Conservation (phyloP, 2,888 invertebrate species). For the Ophion obscuratus region DNA sequence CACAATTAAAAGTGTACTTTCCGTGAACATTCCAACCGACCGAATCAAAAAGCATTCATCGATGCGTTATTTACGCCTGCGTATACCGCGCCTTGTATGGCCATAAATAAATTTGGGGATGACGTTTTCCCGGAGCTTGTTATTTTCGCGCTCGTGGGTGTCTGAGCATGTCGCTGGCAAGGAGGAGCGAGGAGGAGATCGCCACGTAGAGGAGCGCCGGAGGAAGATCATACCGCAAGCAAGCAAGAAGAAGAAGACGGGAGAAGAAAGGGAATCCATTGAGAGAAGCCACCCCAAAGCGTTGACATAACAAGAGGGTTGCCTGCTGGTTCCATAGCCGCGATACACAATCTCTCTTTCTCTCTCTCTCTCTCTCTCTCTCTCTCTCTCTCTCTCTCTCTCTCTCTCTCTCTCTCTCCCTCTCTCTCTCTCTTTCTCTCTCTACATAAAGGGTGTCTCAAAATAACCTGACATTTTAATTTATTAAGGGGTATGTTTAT, state of each 20-base stretch:
- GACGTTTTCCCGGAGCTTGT: slow-evolving; percentile 74
- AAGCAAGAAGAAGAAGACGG: slow-evolving; percentile 50
- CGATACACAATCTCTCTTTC: slow-evolving; percentile 8
- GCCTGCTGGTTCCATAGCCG: slow-evolving; percentile 49
- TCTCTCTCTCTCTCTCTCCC: background rate
- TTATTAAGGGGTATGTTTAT: no score
- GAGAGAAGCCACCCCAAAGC: slow-evolving; percentile 73
- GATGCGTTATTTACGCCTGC: slow-evolving; percentile 2
- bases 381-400: no score
- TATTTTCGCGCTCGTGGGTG: slow-evolving; percentile 80
- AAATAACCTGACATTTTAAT: no score
- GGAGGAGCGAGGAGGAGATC: slow-evolving; percentile 1
- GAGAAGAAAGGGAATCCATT: slow-evolving; percentile 75
- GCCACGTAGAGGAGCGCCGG: background rate
- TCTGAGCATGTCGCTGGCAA: slow-evolving; percentile 40
- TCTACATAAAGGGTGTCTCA: no score
- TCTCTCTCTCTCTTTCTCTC: background rate
- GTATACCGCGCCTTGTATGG: background rate
- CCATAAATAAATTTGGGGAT: slow-evolving; percentile 77
- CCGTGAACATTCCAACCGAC: slow-evolving; percentile 2
- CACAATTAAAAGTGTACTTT: background rate
- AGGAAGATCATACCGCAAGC: slow-evolving; percentile 15
- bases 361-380: background rate
- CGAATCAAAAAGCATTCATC: slow-evolving; percentile 25
- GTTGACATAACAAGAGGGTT: slow-evolving; percentile 79